phyloP scores from a whole-genome alignment of 2,797 vertebrate species.

The Salarias fasciatus region DNA sequence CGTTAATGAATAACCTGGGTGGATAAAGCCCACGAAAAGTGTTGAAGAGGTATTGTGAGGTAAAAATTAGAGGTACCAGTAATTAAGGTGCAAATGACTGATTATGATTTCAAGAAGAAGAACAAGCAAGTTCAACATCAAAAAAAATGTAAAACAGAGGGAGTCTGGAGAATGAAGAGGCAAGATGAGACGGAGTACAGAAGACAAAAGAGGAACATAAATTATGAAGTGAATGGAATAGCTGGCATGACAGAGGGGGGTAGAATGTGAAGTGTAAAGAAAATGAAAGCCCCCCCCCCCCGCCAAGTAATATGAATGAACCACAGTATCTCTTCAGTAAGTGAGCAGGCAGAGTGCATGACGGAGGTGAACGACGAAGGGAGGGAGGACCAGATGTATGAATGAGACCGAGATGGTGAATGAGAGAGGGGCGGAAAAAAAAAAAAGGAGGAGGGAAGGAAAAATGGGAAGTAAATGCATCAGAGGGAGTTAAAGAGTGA shows the following conservation, averaged over 20 bases:
- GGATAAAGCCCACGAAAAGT: slow-evolving; percentile 1
- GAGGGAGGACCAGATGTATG: slow-evolving; percentile 5
- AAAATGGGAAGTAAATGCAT: slow-evolving; percentile 52
- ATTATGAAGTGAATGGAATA: slow-evolving; percentile 44
- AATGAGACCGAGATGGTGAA: slow-evolving; percentile 27
- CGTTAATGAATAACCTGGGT: slow-evolving; percentile 7
- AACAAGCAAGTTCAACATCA: neutral
- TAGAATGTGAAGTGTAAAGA: slow-evolving; percentile 38
- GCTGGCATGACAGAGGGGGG: slow-evolving; percentile 38
- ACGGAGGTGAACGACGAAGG: neutral
- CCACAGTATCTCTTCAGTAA: slow-evolving; percentile 22
- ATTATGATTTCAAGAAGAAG: slow-evolving; percentile 10
- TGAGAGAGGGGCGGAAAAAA: slow-evolving; percentile 1
- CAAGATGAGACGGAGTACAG: slow-evolving; percentile 39
- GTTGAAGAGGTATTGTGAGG: slow-evolving; percentile 13
- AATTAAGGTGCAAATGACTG: slow-evolving; percentile 18
- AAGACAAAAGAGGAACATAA: slow-evolving; percentile 42
- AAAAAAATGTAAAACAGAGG: slow-evolving; percentile 16
- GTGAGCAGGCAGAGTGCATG: slow-evolving; percentile 4
- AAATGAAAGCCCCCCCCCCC: slow-evolving; percentile 40
- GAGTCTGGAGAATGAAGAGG: slow-evolving; percentile 30
- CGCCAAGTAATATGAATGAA: slow-evolving; percentile 47
- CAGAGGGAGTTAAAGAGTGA: slow-evolving; percentile 60
- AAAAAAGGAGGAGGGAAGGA: slow-evolving; percentile 10
- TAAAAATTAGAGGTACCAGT: neutral